Conservation (phyloP, 2,113 vertebrate species). For the Nestor notabilis region DNA sequence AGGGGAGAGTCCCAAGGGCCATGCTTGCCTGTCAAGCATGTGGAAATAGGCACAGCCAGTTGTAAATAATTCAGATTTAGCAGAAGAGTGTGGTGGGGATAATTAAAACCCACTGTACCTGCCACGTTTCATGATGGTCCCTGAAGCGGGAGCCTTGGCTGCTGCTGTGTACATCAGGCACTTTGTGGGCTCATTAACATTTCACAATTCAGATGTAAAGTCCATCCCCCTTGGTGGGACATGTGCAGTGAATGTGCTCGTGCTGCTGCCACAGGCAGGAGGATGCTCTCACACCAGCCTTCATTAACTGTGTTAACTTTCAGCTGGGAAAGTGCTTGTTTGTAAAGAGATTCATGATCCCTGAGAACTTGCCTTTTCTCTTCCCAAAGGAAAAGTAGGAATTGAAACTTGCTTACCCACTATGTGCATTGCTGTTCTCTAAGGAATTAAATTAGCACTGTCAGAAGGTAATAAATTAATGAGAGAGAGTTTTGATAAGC, state of each 20-base stretch:
- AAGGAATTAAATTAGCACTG: neutral
- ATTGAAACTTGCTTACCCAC: neutral
- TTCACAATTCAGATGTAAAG: neutral
- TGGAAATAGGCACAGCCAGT: neutral
- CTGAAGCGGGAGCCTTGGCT: neutral
- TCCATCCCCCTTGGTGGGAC: neutral
- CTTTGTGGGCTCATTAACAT: neutral
- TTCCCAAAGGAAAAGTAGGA: neutral
- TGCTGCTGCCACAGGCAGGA: neutral
- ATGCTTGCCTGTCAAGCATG: neutral
- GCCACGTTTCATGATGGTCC: neutral
- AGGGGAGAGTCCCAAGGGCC: neutral
- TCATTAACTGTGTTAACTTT: neutral
- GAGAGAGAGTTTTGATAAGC: neutral
- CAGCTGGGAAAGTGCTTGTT: neutral
- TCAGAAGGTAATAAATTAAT: neutral
- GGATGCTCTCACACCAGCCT: neutral
- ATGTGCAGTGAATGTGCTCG: neutral
- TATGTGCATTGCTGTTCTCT: neutral
- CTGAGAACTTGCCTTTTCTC: neutral
- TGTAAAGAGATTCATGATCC: neutral
- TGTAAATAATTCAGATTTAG: neutral
- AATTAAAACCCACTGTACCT: neutral
- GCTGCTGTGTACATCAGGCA: neutral
- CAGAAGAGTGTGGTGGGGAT: neutral